Base-by-base conservation (phyloP, 2,888 invertebrate species). In the Agonopterix arenella region DNA sequence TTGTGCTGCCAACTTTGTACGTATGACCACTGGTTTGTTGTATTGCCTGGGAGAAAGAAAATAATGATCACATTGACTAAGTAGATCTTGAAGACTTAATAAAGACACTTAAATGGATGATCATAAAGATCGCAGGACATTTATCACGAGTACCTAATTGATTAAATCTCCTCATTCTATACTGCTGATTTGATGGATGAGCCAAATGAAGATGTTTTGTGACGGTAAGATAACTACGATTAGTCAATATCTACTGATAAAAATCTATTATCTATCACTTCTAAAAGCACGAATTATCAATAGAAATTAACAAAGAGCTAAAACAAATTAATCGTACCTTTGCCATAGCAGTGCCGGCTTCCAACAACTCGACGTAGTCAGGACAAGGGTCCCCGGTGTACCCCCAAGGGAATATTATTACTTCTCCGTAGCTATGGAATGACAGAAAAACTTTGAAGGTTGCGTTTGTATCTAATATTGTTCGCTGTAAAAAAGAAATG, bases 371-470 rank as follows among this genome's bases (percentile, higher is more conserved):
- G 0, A 89, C 81, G 51, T 89, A 89, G 50, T 83, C 76, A 0
- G 86, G 82, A 44, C 85, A 85, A 0, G 85, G 74, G 1, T 86
- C 81, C 0, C 65, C 63, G 1, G 81, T 82, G 60, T 80, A 84
- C 2, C 88, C 88, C 85, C 86, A 89, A 0, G 88, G 88, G 53
- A 89, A 89, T 52, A 89, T 83, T 9, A 89, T 76, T 42, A 84
- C 84, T 56, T 88, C 86, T 0, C 85, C 88, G 58, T 88, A 89
- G 59, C 86, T 85, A 60, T 89, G 88, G 49, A 83, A 78, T 1
- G 88, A 86, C 45, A 89, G 69, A 68, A 83, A 88, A 55, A 78
- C 84, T 59, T 81, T 81, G 72, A 89, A 89, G 9, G 55, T 57
- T 0, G 61, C 63, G 0, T 61, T 56, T 0, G 73, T 58, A 0